These are phyloP conservation scores for Pollicipes pollicipes DNA, from an alignment of 1,140 invertebrate genomes.

Conservation along the genomic window DNA sequence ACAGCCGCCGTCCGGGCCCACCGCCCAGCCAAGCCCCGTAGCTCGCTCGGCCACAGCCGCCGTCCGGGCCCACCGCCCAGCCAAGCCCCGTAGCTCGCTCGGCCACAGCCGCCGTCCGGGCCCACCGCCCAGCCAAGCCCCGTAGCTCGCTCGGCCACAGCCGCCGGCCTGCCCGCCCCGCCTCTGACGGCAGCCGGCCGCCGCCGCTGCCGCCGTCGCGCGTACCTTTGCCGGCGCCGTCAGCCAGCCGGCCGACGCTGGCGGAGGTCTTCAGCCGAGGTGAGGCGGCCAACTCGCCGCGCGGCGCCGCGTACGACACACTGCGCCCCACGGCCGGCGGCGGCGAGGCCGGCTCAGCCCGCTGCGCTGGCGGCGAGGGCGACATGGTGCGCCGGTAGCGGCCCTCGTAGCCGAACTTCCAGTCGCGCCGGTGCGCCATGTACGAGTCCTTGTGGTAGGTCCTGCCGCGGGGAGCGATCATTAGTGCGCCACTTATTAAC, in stretches of 20 bases:
- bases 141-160: no score
- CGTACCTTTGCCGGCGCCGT: background rate
- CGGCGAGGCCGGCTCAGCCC: background rate
- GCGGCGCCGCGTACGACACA: background rate
- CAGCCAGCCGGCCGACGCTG: background rate
- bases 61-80: no score
- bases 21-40: no score
- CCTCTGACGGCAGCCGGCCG: background rate
- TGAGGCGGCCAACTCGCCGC: background rate
- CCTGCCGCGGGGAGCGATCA: conserved; percentile 33
- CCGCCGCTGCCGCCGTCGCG: no score
- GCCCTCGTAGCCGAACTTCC: conserved; percentile 45
- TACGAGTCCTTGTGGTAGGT: conserved; percentile 62
- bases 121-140: no score
- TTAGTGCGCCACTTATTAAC: background rate
- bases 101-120: no score
- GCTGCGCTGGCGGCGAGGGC: conserved; percentile 30
- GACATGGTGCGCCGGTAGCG: conserved; percentile 57
- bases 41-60: no score
- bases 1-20: no score
- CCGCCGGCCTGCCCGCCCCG: no score
- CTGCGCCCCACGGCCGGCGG: background rate
- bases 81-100: no score
- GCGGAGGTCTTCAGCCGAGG: background rate
- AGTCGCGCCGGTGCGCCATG: conserved; percentile 42